Evolutionary conservation across 2,797 vertebrate species (phyloP), one percentile per base, ranked within the genome.

Genomic region (Pangasius djambal): DNA sequence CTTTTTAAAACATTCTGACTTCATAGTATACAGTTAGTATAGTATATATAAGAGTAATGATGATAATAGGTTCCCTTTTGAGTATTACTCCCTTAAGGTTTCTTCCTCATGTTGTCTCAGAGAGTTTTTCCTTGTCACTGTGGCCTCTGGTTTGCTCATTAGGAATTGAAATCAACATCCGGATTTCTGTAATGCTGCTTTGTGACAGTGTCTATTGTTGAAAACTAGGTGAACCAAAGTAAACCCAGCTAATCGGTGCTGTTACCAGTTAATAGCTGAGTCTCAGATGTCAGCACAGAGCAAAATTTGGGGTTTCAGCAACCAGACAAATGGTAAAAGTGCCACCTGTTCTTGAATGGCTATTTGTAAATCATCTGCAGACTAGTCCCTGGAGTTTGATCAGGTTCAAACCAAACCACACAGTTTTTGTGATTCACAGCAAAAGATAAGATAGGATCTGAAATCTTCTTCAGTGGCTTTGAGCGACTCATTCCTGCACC

Each of bases 401-500:
- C 57, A 59, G 1, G 75, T n/a, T 78, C 25, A 34, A 57, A 25
- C 12, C 6, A 65, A 65, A 83, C 81, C 55, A 1, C 57, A 20
- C 44, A 12, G 31, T 31, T 69, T n/a, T 25, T 69, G 50, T 70
- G 61, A 89, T 84, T 74, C 69, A 75, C 57, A 67, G 82, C n/a
- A 72, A 37, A 28, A n/a, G 61, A 52, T 61, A 50, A 59, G 72
- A 79, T 25, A 6, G 20, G 28, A 65, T 85, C n/a, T 83, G 50
- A 81, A 65, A 59, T 89, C 20, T 50, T 70, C 37, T 82, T 82
- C 9, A 31, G 83, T 82, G 86, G 25, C 77, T 69, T 70, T 67
- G n/a, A 82, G 65, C 75, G 3, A 89, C 89, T 81, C 85, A 86
- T 93, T 93, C 90, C 92, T 91, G 89, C 90, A 91, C 85, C 82